These are phyloP conservation scores for Cyphomyrus plagiostoma DNA, from an alignment of 2,113 vertebrate genomes.

Conservation along the genomic window DNA sequence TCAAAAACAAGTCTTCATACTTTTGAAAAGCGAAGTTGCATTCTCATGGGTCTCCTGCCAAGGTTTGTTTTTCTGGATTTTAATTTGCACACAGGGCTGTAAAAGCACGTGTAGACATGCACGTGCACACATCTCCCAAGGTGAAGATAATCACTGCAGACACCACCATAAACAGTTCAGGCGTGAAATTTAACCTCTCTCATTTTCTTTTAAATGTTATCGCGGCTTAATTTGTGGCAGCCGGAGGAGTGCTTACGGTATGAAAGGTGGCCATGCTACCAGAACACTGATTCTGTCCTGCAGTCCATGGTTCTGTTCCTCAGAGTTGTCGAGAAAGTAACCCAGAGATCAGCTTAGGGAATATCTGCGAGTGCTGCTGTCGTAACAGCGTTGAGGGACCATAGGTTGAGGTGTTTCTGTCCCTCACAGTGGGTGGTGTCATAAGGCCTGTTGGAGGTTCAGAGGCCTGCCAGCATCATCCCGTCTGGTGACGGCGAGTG, in stretches of 20 bases:
- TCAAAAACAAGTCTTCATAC: neutral
- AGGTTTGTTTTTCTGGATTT: neutral
- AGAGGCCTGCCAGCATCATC: neutral
- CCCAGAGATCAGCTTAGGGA: neutral
- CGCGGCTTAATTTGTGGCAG: neutral
- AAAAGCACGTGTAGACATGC: neutral
- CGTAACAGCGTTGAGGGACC: neutral
- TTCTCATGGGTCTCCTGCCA: neutral
- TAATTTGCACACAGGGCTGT: neutral
- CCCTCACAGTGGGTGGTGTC: neutral
- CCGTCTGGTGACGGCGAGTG: too few species aligned
- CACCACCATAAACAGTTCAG: neutral
- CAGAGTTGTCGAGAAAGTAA: neutral
- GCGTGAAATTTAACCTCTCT: neutral
- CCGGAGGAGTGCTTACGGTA: neutral
- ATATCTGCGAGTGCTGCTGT: neutral
- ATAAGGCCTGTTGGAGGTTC: neutral
- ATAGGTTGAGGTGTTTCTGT: neutral
- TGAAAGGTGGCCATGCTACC: neutral
- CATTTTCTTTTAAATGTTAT: neutral
- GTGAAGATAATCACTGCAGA: neutral
- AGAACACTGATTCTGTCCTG: neutral
- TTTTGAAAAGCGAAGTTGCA: neutral
- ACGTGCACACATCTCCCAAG: neutral
- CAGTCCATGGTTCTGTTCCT: neutral